Base-by-base conservation (phyloP, 2,888 invertebrate species). In the Platycnemis pennipes region DNA sequence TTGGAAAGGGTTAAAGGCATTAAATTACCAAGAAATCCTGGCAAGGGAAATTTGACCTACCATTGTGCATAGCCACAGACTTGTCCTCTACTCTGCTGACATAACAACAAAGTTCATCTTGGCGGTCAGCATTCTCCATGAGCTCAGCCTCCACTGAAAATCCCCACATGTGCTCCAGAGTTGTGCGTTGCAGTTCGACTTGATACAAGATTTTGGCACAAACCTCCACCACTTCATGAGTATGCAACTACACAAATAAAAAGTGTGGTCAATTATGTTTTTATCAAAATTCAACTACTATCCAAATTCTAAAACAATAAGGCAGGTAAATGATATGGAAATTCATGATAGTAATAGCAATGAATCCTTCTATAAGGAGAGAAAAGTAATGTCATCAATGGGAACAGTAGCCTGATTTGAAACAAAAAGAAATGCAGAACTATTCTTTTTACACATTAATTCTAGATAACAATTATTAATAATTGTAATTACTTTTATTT, bases 121-220 rank as follows among this genome's bases (percentile, higher is more conserved):
- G 99, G 94, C 99, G 97, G 96, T 99, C 99, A 19, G 99, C 98
- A 96, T 99, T 99, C 96, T 99, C 99, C 95, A 99, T 99, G 94
- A 99, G 97, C 97, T 99, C 99, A 4, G 99, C 99, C 96, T 99
- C 99, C 94, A 99, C 99, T 95, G 99, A 99, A 97, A 99, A 99
- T 95, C 99, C 99, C 98, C 99, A 99, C 98, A 99, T 99, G 96
- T 99, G 98, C 96, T 99, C 99, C 96, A 99, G 97, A 19, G 99
- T 98, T 95, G 98, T 98, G 95, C 99, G 97, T 96, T 98, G 98
- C 96, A 99, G 97, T 96, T 99, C 99, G 95, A 99, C 99, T 97
- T 99, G 99, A 97, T 99, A 99, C 95, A 99, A 97, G 96, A 99
- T 99, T 97, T 99, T 99, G 96, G 99, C 99, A 96, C 99, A 99